A percentile compares a stretch with the other conserved stretches of the same genome.
Conservation (phyloP, 2,888 invertebrate genomes). For the Cordilura impudica region DNA sequence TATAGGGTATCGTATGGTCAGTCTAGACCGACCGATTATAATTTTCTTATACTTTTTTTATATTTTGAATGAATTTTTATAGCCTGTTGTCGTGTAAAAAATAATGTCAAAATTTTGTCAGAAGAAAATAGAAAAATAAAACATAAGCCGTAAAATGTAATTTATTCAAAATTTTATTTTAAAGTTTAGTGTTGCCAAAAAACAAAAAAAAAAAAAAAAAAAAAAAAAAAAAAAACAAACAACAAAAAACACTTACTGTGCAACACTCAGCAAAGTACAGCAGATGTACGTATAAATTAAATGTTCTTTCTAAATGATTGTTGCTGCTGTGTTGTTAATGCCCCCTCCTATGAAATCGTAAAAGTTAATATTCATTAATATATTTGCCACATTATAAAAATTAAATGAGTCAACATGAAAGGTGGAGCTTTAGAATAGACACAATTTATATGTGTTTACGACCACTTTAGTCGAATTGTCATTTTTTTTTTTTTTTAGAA, state of each 20-base stretch:
- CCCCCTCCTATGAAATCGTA: background rate
- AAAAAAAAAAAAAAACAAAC: background rate
- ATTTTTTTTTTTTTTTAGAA: too few species aligned
- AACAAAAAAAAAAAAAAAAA: background rate
- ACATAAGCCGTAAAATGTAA: conserved; percentile 15
- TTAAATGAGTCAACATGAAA: conserved; percentile 1
- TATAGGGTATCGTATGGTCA: too few species aligned
- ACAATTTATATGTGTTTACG: background rate
- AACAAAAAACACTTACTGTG: background rate
- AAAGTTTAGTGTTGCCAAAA: background rate
- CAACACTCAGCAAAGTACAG: too few species aligned
- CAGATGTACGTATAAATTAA: too few species aligned
- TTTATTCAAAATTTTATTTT: conserved; percentile 30
- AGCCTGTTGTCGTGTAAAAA: conserved; percentile 14
- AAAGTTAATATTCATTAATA: background rate
- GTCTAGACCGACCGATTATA: too few species aligned
- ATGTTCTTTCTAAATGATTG: too few species aligned
- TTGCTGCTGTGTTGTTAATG: too few species aligned
- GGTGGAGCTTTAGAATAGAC: background rate
- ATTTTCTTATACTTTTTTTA: too few species aligned
- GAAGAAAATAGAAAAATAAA: conserved; percentile 4
- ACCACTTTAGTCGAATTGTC: background rate
- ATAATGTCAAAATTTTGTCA: conserved; percentile 29
- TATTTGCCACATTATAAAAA: background rate
- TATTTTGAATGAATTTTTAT: background rate